Evolutionary conservation across 2,888 invertebrate species (phyloP).

Genomic region (Pteria penguin): DNA sequence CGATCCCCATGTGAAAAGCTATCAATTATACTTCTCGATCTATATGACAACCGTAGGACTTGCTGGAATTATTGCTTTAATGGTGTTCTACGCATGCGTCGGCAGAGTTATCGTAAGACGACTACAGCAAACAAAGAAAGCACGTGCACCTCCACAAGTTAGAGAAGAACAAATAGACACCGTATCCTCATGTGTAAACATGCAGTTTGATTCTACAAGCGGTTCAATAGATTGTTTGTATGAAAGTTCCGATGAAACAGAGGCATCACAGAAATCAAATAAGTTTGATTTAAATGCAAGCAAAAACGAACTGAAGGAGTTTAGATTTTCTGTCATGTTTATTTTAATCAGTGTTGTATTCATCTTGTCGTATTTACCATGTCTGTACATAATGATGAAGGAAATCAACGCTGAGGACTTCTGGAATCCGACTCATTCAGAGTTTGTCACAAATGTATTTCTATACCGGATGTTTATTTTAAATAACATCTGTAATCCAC

Average conservation of each 20-base stretch:
- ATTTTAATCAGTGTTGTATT: not conserved
- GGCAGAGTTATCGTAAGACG: not conserved
- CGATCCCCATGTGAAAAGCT: not conserved
- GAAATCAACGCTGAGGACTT: not conserved
- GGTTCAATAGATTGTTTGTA: not conserved
- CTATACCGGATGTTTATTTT: not conserved
- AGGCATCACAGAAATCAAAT: not conserved
- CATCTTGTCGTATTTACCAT: not conserved
- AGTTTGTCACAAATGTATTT: not conserved
- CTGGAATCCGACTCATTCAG: not conserved
- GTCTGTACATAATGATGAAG: not conserved
- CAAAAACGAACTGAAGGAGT: not conserved
- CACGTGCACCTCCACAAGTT: no score
- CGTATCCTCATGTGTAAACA: not conserved
- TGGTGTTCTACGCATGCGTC: not conserved
- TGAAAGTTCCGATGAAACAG: not conserved
- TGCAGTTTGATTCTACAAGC: no score
- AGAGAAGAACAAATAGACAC: not conserved
- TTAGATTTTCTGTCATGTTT: conserved; percentile 12
- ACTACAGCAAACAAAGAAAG: not conserved
- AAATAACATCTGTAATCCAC: not conserved
- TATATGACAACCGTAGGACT: not conserved
- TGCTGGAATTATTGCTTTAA: not conserved
- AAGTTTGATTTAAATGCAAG: not conserved
- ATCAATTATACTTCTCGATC: not conserved